Base-by-base conservation (phyloP, 2,797 vertebrate species). In the Chaetodon trifasciatus region DNA sequence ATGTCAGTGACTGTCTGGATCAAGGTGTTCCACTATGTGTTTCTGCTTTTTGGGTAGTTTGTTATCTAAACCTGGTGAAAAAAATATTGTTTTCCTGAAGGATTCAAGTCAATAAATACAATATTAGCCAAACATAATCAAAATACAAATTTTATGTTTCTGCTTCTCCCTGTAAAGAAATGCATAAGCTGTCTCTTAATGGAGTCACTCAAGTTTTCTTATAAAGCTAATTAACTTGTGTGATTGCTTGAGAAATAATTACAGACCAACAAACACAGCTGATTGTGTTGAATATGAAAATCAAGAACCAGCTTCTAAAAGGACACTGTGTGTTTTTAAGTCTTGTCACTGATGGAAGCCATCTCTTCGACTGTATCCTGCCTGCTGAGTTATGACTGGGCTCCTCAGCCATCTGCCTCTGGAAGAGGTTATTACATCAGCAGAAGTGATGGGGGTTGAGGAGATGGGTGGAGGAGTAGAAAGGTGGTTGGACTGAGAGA, bases 371-470 rank as follows among this genome's bases (percentile, higher is more conserved):
- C 56, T 35, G 40, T 17, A 7, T 61, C 49, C 24, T 39, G 46
- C 37, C 60, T 64, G 32, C 32, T 57, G 49, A 61, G 32, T 42
- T 32, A 53, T 66, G 37, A 42, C 53, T 40, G 57, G 7, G 52
- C 21, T 56, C 37, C 71, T 73, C 50, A 17, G 67, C 15, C 21
- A 57, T 39, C 63, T 13, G 52, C 63, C 50, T 49, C 61, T 40
- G 58, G 37, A 74, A 21, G 42, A 74, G 60, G 19, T 71, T 64
- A 70, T 78, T 69, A 79, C 65, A 81, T 84, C 57, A 85, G 78
- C 21, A 23, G 2, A 23, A 15, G 39, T 64, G 74, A 60, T 70
- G 65, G 23, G 73, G 70, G 58, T 56, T 66, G 46, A 68, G 40
- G 57, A 76, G 47, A 75, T 56, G 40, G 71, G 46, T 46, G 61